Evolutionary conservation across 2,888 invertebrate genomes (phyloP).

Genomic region (Thalpophila matura): DNA sequence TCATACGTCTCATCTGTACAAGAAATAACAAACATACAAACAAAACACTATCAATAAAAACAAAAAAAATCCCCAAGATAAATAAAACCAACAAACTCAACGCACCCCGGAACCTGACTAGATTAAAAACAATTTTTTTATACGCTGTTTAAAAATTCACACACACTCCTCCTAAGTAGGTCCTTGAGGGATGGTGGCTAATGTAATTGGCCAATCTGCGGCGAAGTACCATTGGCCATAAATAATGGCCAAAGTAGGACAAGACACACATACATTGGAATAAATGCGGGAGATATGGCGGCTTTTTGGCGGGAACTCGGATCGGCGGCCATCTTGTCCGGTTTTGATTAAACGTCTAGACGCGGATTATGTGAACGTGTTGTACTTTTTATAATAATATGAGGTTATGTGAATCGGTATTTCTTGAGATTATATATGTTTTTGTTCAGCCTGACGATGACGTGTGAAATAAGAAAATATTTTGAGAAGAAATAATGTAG

Average conservation of each 20-base stretch:
- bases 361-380: constrained; percentile 30
- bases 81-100: constrained; percentile 19
- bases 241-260: constrained; percentile 65
- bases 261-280: constrained; percentile 62
- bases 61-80: constrained; percentile 6
- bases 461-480: neutral
- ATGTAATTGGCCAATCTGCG: constrained; percentile 69
- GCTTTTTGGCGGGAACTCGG: constrained; percentile 41
- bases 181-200: constrained; percentile 61
- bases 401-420: constrained; percentile 22
- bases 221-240: constrained; percentile 58
- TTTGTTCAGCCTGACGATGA: neutral
- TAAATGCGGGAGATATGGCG: constrained; percentile 63
- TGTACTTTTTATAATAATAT: constrained; percentile 36
- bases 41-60: neutral
- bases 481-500: neutral
- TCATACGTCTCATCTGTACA: too few relatives aligned
- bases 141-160: constrained; percentile 63
- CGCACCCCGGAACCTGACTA: constrained; percentile 26
- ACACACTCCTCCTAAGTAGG: constrained; percentile 58
- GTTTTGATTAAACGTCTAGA: constrained; percentile 61
- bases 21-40: neutral
- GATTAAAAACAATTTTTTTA: constrained; percentile 62
- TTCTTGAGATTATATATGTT: constrained; percentile 12
- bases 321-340: constrained; percentile 34